Evolutionary conservation across 2,113 vertebrate species (phyloP).

Genomic region (Phylloscopus trochilus): DNA sequence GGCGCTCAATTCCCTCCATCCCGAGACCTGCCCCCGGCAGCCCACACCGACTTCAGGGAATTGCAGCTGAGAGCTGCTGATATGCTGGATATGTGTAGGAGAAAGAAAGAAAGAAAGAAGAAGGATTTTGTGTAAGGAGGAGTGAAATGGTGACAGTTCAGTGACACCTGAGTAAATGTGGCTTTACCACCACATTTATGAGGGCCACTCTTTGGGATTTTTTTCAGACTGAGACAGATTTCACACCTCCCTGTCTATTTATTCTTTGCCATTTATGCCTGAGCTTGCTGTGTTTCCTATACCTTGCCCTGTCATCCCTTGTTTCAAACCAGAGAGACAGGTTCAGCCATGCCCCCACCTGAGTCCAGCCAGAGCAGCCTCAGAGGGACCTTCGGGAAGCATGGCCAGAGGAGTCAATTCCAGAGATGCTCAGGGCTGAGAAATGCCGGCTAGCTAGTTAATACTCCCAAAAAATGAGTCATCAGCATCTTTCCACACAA

Average conservation of each 20-base stretch:
- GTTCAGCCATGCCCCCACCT: not conserved
- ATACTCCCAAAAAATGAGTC: not conserved
- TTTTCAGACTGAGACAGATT: not conserved
- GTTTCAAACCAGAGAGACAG: not conserved
- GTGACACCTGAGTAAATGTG: not conserved
- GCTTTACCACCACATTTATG: not conserved
- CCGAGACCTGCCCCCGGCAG: not conserved
- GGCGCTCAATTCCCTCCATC: slow-evolving; percentile 11
- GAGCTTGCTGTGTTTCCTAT: not conserved
- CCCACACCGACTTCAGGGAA: not conserved
- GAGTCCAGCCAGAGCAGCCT: not conserved
- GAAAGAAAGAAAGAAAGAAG: not conserved
- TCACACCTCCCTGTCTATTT: not conserved
- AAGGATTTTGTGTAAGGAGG: not conserved
- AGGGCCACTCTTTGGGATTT: not conserved
- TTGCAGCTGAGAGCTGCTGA: not conserved
- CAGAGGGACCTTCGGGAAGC: rapidly evolving
- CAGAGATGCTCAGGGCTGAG: not conserved
- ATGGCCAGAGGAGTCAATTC: not conserved
- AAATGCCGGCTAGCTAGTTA: not conserved
- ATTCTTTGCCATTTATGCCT: not conserved
- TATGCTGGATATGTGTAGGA: not conserved
- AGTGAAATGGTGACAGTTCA: not conserved
- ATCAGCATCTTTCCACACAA: not conserved
- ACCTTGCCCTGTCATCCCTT: not conserved